A percentile compares a stretch with the other conserved stretches of the same genome.
phyloP scores from a whole-genome alignment of 2,797 vertebrate species.

The Sebastes iracundus region DNA sequence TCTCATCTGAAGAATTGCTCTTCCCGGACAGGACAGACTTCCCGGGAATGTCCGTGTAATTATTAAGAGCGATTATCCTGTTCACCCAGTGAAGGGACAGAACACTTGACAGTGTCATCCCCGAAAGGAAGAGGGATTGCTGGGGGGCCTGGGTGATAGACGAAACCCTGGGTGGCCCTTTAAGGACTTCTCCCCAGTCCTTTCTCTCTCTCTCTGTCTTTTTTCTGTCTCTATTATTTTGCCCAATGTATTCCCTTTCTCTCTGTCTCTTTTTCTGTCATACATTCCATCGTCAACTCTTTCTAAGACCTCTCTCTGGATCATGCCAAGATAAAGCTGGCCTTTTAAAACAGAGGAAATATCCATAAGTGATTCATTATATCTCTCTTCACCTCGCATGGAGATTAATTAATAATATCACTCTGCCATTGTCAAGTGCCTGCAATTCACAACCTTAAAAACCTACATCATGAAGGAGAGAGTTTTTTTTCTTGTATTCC shows the following conservation, averaged over 20 bases:
- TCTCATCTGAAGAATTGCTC: constrained; percentile 55
- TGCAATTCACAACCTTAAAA: constrained; percentile 76
- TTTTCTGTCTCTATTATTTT: constrained; percentile 63
- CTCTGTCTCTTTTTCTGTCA: constrained; percentile 53
- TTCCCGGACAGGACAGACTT: constrained; percentile 68
- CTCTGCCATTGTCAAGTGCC: constrained; percentile 71
- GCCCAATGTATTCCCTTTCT: constrained; percentile 34
- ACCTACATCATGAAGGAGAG: constrained; percentile 64
- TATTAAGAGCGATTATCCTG: constrained; percentile 84
- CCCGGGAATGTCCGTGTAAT: constrained; percentile 82
- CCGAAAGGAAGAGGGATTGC: constrained; percentile 79
- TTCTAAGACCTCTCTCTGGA: constrained; percentile 50
- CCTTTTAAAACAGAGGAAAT: constrained; percentile 63
- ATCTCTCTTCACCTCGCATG: constrained; percentile 65
- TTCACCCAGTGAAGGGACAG: constrained; percentile 74
- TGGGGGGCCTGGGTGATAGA: constrained; percentile 74
- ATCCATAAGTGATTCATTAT: constrained; percentile 81
- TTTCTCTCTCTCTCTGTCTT: constrained; percentile 52
- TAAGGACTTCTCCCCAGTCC: constrained; percentile 60
- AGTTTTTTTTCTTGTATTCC: constrained; percentile 36
- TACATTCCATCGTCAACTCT: constrained; percentile 52
- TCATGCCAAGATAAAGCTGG: constrained; percentile 65
- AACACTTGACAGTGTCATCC: constrained; percentile 82
- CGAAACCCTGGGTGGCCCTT: constrained; percentile 75
- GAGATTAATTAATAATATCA: constrained; percentile 83